These are phyloP conservation scores for Ibidorhyncha struthersii DNA, from an alignment of 2,113 vertebrate species.

Conservation along the genomic window DNA sequence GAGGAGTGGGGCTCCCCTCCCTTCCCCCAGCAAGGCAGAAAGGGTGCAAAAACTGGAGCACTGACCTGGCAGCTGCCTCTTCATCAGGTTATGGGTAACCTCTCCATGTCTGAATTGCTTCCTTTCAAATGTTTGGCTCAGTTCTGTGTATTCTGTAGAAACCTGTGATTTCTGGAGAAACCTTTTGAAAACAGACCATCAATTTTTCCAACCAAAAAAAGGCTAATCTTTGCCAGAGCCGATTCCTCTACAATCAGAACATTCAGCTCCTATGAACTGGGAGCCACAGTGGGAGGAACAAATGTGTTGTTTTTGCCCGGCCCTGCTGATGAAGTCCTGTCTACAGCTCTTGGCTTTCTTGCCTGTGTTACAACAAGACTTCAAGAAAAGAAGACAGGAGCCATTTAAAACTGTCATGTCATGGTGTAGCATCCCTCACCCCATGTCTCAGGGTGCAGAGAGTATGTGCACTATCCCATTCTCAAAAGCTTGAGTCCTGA, in stretches of 20 bases:
- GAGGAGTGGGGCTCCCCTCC: not conserved
- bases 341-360: not conserved
- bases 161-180: not conserved
- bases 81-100: not conserved
- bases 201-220: slow-evolving; percentile 3
- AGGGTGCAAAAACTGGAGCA: not conserved
- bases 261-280: not conserved
- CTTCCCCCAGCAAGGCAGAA: not conserved
- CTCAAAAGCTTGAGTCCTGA: not conserved
- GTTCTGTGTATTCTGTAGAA: not conserved
- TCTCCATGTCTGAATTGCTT: not conserved
- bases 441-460: not conserved
- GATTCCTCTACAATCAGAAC: not conserved
- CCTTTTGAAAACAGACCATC: not conserved
- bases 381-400: not conserved
- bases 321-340: not conserved
- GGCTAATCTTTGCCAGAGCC: not conserved
- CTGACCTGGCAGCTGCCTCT: not conserved
- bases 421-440: not conserved
- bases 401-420: not conserved
- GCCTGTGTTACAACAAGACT: not conserved
- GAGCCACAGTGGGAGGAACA: not conserved
- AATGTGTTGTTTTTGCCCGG: not conserved
- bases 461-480: not conserved
- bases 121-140: not conserved